Conservation (phyloP, 1,140 invertebrate species). For the Ostrea edulis region DNA sequence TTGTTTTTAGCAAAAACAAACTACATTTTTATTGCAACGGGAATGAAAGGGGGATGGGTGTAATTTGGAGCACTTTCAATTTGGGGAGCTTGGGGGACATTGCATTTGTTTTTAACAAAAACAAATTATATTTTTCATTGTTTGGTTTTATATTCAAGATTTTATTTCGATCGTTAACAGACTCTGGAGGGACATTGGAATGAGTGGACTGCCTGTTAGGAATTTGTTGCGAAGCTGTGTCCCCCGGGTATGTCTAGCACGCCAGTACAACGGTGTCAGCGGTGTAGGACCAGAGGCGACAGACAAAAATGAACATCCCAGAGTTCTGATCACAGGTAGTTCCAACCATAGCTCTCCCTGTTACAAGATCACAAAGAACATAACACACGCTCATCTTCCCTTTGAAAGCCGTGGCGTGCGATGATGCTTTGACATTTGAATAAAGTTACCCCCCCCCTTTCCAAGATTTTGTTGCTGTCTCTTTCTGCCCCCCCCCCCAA, state of each 20-base stretch:
- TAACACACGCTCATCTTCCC: too few species aligned
- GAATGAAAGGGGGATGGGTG: too few species aligned
- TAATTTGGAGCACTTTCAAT: too few species aligned
- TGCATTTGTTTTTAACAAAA: not conserved
- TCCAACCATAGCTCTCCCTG: not conserved
- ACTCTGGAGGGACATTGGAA: not conserved
- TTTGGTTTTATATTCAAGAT: not conserved
- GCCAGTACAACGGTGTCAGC: constrained; percentile 18
- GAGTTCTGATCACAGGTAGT: constrained; percentile 61
- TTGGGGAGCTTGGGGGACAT: too few species aligned
- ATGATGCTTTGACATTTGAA: too few species aligned
- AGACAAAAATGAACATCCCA: constrained; percentile 52
- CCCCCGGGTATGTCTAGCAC: not conserved
- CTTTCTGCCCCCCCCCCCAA: too few species aligned
- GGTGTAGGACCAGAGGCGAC: not conserved
- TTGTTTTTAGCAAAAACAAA: not conserved
- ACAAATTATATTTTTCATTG: not conserved
- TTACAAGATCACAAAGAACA: not conserved
- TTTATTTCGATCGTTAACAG: not conserved
- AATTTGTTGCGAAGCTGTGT: constrained; percentile 27
- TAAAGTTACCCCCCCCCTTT: too few species aligned
- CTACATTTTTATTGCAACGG: too few species aligned
- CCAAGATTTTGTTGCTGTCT: too few species aligned
- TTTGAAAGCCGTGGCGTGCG: too few species aligned
- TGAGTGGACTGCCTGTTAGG: not conserved